Conservation (phyloP, 2,113 vertebrate species). For the Etheostoma cragini region DNA sequence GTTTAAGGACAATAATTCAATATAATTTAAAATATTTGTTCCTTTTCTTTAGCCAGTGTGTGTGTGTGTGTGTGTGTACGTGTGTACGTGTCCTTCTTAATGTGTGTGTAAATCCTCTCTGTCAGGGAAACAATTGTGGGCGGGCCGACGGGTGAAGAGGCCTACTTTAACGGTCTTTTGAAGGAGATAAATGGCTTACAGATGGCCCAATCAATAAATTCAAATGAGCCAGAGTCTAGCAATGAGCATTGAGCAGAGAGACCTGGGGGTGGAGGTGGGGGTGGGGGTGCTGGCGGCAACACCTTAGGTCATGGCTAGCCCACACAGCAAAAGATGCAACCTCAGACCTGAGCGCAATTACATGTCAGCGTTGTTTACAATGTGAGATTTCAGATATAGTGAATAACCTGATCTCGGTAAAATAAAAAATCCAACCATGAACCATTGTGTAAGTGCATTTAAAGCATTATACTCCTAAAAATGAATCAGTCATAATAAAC, state of each 20-base stretch:
- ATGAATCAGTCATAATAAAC: neutral
- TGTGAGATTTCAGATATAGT: neutral
- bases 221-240: constrained; percentile 84
- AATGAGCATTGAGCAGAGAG: constrained; percentile 65
- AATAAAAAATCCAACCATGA: neutral
- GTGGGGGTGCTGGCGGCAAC: constrained; percentile 25
- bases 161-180: constrained; percentile 84
- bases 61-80: constrained; percentile 13
- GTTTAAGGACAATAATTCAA: constrained; percentile 48
- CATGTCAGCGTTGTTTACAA: constrained; percentile 12
- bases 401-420: neutral
- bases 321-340: constrained; percentile 36
- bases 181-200: constrained; percentile 88
- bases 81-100: constrained; percentile 22
- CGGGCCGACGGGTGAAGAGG: constrained; percentile 75
- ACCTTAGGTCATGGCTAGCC: constrained; percentile 64
- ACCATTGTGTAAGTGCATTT: neutral
- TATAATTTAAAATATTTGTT: constrained; percentile 49
- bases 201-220: constrained; percentile 88
- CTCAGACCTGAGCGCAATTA: constrained; percentile 33
- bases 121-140: constrained; percentile 79
- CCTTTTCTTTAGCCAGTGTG: constrained; percentile 20
- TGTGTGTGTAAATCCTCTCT: constrained; percentile 59
- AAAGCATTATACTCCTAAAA: neutral
- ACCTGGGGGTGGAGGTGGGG: constrained; percentile 8